Base-by-base conservation (phyloP, 2,113 vertebrate species). In the Oncorhynchus mykiss region DNA sequence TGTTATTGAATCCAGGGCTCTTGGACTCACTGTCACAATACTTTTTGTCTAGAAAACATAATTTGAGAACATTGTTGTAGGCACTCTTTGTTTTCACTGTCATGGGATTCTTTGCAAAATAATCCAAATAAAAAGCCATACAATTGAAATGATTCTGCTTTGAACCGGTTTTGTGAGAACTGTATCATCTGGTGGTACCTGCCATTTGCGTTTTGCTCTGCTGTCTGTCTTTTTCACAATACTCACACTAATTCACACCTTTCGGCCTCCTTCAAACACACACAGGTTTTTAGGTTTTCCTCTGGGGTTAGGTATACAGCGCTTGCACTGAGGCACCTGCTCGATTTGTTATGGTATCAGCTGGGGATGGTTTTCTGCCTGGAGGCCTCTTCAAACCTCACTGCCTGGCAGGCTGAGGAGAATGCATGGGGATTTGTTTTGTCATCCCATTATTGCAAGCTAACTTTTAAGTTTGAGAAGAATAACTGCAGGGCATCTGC, bases 391-490 rank as follows among this genome's bases (percentile, higher is more conserved):
- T 16, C 31, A 34, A 73, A 60, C 57, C 57, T 5, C 70, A 22
- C 51, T 0, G 70, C 73, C 84, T 79, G 85, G 70, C 75, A 78
- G 59, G 22, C 65, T 62, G 24, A 79, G 64, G 73, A 73, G 82
- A 80, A 85, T 78, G 76, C 69, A 70, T 7, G 11, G 14, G 29
- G 64, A 72, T 78, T 45, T 69, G 69, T 76, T 84, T 87, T 89
- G 83, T 86, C 70, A 70, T 84, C 74, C 60, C 69, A 76, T 89
- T 87, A 85, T 72, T 80, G 39, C 73, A 76, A 73, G 84, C 79
- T 86, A 78, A 84, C 70, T 83, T 85, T 45, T 82, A 71, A 24
- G 29, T 82, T 18, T 79, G 84, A 89, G 78, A 68, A 79, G 74
- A 49, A 76, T 70, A 57, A 49, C 82, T 81, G 80, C 65, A 74